Base-by-base conservation (phyloP, 2,797 vertebrate genomes). In the Bradypus variegatus region DNA sequence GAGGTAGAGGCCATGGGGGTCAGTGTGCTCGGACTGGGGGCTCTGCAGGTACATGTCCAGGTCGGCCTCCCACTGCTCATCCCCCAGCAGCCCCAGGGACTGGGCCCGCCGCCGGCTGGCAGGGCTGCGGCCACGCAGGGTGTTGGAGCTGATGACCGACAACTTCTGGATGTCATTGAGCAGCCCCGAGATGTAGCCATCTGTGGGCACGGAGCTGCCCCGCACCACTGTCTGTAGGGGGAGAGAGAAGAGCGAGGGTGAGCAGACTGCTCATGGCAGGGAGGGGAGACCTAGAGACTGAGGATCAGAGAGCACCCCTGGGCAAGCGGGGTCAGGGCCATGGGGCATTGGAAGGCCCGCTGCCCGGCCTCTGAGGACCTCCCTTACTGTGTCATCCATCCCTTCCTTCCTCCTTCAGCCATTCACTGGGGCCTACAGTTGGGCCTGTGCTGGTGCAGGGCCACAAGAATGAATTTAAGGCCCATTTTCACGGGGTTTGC, bases 121-220 rank as follows among this genome's bases (percentile, higher is more conserved):
- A 41, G 99, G 99, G 96, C 99, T 99, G 94, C 98, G 98, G 75
- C 98, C 97, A 86, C 98, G 98, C 92, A 99, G 95, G n/a, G 99
- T 99, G 96, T 99, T 99, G 3, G 99, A 99, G 86, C 99, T 99
- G 97, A 98, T 99, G 96, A 98, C 98, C 0, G 99, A 99, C 92
- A 99, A 97, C 62, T 99, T 99, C 97, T 98, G 99, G 98, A 99
- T 99, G 90, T 99, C 99, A 0, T 97, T 98, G 96, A 99, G 98
- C 97, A 99, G 97, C 95, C 98, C 99, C 0, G 98, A 97, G 96
- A 99, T 99, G 95, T 99, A 99, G 94, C 98, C 98, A 11, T 99
- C 99, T 10, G 98, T 97, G 93, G 98, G 98, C 60, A 98, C 97
- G 0, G 98, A 98, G 96, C 98, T 99, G 96, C 99, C 99, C 33